Percentiles rank a stretch among this genome's conserved stretches.
Evolutionary conservation across 2,888 invertebrate species (phyloP).

Genomic region (Cistogaster globosa): DNA sequence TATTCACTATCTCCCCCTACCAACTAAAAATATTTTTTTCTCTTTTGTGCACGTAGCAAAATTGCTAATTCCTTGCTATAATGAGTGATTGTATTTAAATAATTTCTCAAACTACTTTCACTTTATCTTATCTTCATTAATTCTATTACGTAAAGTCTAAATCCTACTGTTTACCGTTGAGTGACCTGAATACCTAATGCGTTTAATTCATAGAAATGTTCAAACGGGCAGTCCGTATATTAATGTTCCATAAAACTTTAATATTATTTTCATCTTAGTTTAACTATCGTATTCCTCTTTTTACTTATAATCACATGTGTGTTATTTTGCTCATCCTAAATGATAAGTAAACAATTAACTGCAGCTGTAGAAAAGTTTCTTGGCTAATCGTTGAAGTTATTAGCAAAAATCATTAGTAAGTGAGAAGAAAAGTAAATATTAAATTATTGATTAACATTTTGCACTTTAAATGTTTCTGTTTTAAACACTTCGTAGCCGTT

Average conservation of each 20-base stretch:
- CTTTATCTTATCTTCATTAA: slow-evolving; percentile 12
- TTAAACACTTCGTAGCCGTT: no score
- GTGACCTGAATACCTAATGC: slow-evolving; percentile 70
- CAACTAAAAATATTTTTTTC: no score
- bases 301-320: not conserved
- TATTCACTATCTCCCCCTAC: no score
- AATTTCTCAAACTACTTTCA: slow-evolving; percentile 75
- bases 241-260: slow-evolving; percentile 74
- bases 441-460: not conserved
- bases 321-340: slow-evolving; percentile 2
- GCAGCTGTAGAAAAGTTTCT: slow-evolving; percentile 41
- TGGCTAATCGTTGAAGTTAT: slow-evolving; percentile 54
- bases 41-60: not conserved
- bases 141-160: not conserved
- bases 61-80: slow-evolving; percentile 19
- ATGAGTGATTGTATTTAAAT: slow-evolving; percentile 78
- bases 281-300: not conserved
- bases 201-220: slow-evolving; percentile 58
- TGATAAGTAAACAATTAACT: slow-evolving; percentile 19
- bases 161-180: slow-evolving; percentile 21
- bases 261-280: slow-evolving; percentile 59
- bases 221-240: slow-evolving; percentile 58
- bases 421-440: not conserved
- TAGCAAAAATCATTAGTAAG: slow-evolving; percentile 12
- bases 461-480: no score